A percentile compares a stretch with the other conserved stretches of the same genome.
Conservation (phyloP, 1,140 invertebrate genomes). For the Saccostrea echinata region DNA sequence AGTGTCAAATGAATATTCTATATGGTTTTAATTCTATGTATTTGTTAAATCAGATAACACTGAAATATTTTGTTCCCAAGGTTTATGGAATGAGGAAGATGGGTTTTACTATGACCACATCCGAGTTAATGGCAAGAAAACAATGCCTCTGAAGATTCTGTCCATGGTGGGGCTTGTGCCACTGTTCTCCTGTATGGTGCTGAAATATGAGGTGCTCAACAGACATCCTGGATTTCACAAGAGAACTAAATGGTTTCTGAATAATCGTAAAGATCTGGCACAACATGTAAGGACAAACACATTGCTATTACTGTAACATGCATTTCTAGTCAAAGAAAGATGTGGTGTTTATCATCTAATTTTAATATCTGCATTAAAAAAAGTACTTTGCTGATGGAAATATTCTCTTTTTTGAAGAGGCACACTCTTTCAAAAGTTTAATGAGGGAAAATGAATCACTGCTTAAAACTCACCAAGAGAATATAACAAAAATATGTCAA, state of each 20-base stretch:
- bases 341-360: too few species aligned
- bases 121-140: slow-evolving; percentile 61
- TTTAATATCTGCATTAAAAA: too few species aligned
- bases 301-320: background rate
- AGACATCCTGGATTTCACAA: slow-evolving; percentile 76
- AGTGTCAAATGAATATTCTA: too few species aligned
- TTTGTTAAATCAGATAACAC: background rate
- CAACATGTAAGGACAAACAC: slow-evolving; percentile 58
- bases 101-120: slow-evolving; percentile 80
- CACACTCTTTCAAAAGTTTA: too few species aligned
- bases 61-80: slow-evolving; percentile 51
- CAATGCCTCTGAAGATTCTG: slow-evolving; percentile 75
- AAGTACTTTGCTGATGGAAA: too few species aligned
- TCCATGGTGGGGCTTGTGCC: slow-evolving; percentile 80
- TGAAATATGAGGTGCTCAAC: slow-evolving; percentile 72
- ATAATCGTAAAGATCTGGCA: slow-evolving; percentile 77
- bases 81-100: slow-evolving; percentile 80
- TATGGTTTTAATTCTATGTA: too few species aligned
- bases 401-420: too few species aligned
- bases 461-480: too few species aligned
- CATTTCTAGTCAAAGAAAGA: too few species aligned
- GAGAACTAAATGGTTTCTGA: slow-evolving; percentile 77
- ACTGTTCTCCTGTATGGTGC: slow-evolving; percentile 78
- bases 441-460: too few species aligned
- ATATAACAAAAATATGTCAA: too few species aligned